Evolutionary conservation across 2,113 vertebrate genomes (phyloP), one percentile per base, ranked within the genome.

Genomic region (Trachemys scripta): DNA sequence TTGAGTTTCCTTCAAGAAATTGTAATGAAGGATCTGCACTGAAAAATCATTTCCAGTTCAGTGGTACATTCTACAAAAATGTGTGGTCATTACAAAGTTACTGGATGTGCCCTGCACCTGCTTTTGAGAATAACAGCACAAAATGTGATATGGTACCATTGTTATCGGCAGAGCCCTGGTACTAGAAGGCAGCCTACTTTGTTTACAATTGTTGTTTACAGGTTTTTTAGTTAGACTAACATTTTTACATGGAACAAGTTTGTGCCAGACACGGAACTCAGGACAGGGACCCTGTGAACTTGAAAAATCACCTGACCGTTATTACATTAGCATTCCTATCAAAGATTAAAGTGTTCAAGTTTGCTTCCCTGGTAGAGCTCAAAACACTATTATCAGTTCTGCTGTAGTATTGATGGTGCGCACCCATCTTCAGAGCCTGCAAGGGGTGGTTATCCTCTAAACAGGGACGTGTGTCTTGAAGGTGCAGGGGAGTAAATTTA

Each of bases 381-480:
- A 47, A 42, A 20, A 20, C 2, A 1, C 49, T 10, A 62, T 42
- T 4, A 45, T 6, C 38, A n/a, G 69, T 56, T 31, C 22, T 0
- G 0, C 57, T 81, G 65, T 17, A 1, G 47, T 19, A 47, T 1
- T 0, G 1, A 29, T 6, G n/a, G 59, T 54, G 38, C 0, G 0
- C 20, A 9, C 54, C 47, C 27, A 80, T 53, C 51, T 87, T n/a
- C 35, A 35, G 65, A 19, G n/a, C 8, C 17, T 38, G n/a, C 65
- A 38, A 72, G n/a, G n/a, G n/a, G n/a, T 72, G 65, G 65, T 10
- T 72, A 22, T n/a, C 35, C 10, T 38, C 17, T 22, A 19, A 38
- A 3, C 10, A 2, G 65, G 49, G 47, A 22, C 8, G 8, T 72
- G 59, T 16, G 6, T 29, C 22, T 45, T 12, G 38, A 27, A 14